These are phyloP conservation scores for Hypanus sabinus DNA, from an alignment of 2,113 vertebrate species.

Conservation along the genomic window DNA sequence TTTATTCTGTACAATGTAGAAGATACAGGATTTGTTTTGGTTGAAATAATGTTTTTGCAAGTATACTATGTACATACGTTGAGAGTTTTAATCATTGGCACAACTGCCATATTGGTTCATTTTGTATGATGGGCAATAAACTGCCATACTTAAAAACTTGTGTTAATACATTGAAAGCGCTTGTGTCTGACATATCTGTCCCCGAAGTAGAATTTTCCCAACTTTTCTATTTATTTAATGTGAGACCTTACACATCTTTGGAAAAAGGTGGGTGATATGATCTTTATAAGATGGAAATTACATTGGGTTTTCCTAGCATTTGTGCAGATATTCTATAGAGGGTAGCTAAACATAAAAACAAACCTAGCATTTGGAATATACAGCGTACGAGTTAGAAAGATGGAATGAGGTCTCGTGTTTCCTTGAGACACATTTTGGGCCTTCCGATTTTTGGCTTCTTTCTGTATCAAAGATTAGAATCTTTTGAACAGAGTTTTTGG, in stretches of 20 bases:
- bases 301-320: background rate
- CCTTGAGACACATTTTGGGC: background rate
- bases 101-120: slow-evolving; percentile 68
- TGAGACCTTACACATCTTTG: background rate
- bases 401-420: background rate
- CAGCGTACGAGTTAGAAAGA: background rate
- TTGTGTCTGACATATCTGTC: background rate
- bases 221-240: slow-evolving; percentile 6
- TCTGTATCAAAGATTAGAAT: background rate
- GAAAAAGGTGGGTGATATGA: background rate
- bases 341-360: background rate
- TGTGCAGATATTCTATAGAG: background rate
- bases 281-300: background rate
- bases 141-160: slow-evolving; percentile 66
- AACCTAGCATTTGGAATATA: background rate
- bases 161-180: slow-evolving; percentile 43
- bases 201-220: background rate
- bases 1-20: slow-evolving; percentile 49
- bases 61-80: slow-evolving; percentile 83
- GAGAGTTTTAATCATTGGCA: slow-evolving; percentile 82
- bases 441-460: background rate
- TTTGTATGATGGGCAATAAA: slow-evolving; percentile 76
- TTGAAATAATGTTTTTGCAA: slow-evolving; percentile 59
- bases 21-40: slow-evolving; percentile 60
- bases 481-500: background rate